Percentiles rank a stretch among this genome's conserved stretches.
phyloP scores from a whole-genome alignment of 2,888 invertebrate species.

The Ophion costatus region DNA sequence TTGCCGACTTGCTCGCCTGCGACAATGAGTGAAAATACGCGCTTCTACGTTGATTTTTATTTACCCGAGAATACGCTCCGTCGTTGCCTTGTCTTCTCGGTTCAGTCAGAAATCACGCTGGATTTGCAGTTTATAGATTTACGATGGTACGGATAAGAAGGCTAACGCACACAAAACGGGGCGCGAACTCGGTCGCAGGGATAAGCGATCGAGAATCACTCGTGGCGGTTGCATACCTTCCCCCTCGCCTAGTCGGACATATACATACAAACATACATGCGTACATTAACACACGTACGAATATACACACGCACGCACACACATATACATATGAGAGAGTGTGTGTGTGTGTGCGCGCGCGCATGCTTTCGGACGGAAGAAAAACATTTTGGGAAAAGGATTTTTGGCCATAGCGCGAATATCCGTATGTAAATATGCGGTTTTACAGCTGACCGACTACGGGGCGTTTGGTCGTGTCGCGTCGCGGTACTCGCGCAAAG shows the following conservation, averaged over 20 bases:
- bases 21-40: neutral
- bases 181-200: conserved; percentile 12
- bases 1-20: too few species aligned
- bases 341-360: too few species aligned
- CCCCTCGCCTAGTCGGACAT: too few species aligned
- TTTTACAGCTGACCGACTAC: conserved; percentile 39
- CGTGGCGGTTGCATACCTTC: neutral
- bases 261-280: too few species aligned
- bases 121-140: conserved; percentile 80
- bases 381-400: neutral
- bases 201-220: conserved; percentile 28
- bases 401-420: too few species aligned
- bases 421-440: neutral
- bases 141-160: conserved; percentile 73
- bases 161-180: conserved; percentile 56
- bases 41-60: neutral
- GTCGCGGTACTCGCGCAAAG: conserved; percentile 13
- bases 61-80: neutral
- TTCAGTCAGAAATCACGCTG: conserved; percentile 75
- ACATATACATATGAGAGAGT: conserved; percentile 22
- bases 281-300: too few species aligned
- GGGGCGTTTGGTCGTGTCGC: conserved; percentile 30
- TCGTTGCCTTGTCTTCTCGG: conserved; percentile 12
- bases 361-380: neutral
- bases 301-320: conserved; percentile 17